Evolutionary conservation across 2,888 invertebrate species (phyloP).

Genomic region (Sipunculus nudus): DNA sequence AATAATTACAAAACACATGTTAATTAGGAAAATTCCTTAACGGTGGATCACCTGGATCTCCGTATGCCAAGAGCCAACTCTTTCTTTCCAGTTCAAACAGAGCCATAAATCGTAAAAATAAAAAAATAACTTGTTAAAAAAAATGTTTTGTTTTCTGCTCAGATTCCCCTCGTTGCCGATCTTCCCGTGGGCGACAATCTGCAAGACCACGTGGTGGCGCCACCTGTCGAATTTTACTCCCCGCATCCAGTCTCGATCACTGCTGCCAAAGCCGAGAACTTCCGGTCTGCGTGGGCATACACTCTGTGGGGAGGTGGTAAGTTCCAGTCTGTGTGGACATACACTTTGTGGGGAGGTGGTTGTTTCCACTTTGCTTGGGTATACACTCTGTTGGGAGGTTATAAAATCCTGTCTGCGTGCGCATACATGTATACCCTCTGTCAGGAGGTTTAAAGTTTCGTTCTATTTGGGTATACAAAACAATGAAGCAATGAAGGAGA

Average conservation of each 20-base stretch:
- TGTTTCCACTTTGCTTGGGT: no score
- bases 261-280: constrained; percentile 46
- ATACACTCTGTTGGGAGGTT: no score
- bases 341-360: constrained; percentile 43
- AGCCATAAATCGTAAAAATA: constrained; percentile 14
- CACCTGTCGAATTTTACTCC: constrained; percentile 48
- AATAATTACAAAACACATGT: constrained; percentile 8
- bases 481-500: no score
- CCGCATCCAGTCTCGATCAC: constrained; percentile 42
- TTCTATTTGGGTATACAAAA: no score
- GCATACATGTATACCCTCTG: no score
- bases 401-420: no score
- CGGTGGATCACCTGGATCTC: no score
- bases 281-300: constrained; percentile 40
- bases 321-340: constrained; percentile 36
- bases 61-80: no score
- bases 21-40: no score
- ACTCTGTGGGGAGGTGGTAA: constrained; percentile 41
- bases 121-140: background rate
- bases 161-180: constrained; percentile 58
- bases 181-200: constrained; percentile 62
- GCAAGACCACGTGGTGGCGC: constrained; percentile 55
- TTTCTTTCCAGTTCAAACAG: no score
- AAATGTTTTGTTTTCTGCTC: background rate
- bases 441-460: no score